Base-by-base conservation (phyloP, 1,140 invertebrate species). In the Doryteuthis pealeii region DNA sequence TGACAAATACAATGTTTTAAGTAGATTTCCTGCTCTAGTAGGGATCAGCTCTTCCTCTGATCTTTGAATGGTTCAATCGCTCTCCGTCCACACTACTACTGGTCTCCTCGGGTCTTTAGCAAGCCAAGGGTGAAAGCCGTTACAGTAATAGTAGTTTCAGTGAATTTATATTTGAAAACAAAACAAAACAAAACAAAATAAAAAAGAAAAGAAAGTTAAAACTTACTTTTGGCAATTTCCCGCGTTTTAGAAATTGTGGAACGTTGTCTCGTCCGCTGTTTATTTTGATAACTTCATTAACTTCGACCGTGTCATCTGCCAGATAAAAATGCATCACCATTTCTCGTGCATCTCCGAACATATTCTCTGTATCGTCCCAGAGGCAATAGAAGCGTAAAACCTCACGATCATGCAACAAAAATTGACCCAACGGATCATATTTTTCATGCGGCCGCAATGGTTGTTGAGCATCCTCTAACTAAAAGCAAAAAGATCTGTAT, bases 291-390 rank as follows among this genome's bases (percentile, higher is more conserved):
- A 85, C 43, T 77, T 88, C 88, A 69, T 83, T 78, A 62, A 89
- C 85, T 78, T 89, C 88, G 49, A 89, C 85, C 0, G 88, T 89
- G 75, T 89, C 88, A 79, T 89, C 87, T 68, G 86, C 84, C 32
- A 89, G 79, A 81, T 87, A 88, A 74, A 88, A 89, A 73, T 88
- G 85, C 26, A 88, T 72, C 45, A 88, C 79, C 79, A 88, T 81
- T 77, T 88, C 81, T 32, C 87, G 76, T 22, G 81, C 80, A 76
- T 88, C 88, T 26, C 88, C 88, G 79, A 87, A 88, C 84, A 88
- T 84, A 49, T 74, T 82, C 31, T 87, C 86, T 18, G 86, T 83
- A 79, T 89, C 88, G 76, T 89, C 87, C 88, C 88, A 89, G 70
- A 85, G 82, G 65, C 87, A 87, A 79, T 77, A 88, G 80, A 89